A percentile compares a stretch with the other conserved stretches of the same genome.
Evolutionary conservation across 2,888 invertebrate species (phyloP).

Genomic region (Iselma pallidipennis): DNA sequence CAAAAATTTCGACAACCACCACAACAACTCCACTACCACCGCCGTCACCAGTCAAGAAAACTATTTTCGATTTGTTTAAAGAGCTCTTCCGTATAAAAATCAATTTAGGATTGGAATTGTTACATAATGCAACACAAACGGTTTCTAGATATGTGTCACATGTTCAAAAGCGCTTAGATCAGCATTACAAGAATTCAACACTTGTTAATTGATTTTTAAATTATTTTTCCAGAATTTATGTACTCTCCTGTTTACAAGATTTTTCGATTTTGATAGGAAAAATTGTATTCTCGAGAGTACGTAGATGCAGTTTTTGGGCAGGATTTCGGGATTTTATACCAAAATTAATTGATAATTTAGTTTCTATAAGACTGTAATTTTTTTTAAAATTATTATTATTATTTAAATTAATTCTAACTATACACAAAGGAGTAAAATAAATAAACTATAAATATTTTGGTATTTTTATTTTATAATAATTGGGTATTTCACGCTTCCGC

Average conservation of each 20-base stretch:
- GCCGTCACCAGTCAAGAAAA: conserved; percentile 28
- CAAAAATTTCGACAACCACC: conserved; percentile 22
- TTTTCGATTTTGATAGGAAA: conserved; percentile 2
- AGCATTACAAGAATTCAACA: conserved; percentile 33
- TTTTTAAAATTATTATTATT: no score
- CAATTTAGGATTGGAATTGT: conserved; percentile 67
- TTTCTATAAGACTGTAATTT: neutral
- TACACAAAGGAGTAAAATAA: neutral
- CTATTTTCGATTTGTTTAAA: conserved; percentile 64
- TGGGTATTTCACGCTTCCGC: conserved; percentile 26
- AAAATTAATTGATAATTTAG: neutral
- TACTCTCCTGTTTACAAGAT: conserved; percentile 30
- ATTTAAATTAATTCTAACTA: neutral
- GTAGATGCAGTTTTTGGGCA: conserved; percentile 23
- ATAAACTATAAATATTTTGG: conserved; percentile 13
- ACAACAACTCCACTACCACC: conserved; percentile 8
- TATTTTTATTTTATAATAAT: conserved; percentile 20
- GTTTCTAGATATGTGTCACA: conserved; percentile 67
- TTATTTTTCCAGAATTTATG: conserved; percentile 23
- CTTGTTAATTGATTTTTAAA: neutral
- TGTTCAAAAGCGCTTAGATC: conserved; percentile 57
- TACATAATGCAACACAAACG: conserved; percentile 70
- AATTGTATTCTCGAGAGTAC: conserved; percentile 25
- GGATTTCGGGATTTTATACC: conserved; percentile 20
- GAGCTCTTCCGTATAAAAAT: conserved; percentile 71